Evolutionary conservation across 2,888 invertebrate species (phyloP), one percentile per base, ranked within the genome.

Genomic region (Brachyptera putata): DNA sequence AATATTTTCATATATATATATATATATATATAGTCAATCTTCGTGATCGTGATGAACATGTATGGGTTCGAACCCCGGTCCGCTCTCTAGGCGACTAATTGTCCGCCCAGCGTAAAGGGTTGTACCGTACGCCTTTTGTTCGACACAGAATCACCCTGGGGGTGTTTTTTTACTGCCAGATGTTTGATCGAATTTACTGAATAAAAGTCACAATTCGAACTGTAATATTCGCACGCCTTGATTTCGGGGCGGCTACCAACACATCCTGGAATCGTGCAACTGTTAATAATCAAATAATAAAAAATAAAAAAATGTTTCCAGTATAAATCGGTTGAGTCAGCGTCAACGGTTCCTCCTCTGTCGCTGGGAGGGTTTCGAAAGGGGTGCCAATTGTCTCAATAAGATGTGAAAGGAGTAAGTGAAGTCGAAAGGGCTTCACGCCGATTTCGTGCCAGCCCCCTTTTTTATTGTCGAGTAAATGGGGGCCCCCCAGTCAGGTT

Each of bases 401-500:
- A 43, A 18, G 43, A 43, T 3, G 43, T 16, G 43, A 57, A 59
- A 57, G 61, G 57, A 57, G 50, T 43, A 43, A 43, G 21, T 50
- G 25, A 53, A 61, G 61, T 61, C 57, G 59, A 62, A 62, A 61
- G 46, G 53, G 53, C 34, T 53, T 34, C 53, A 34, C 34, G 49
- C 25, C 49, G 25, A 25, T 49, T 25, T 11, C 37, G 36, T 9
- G 16, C 50, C 50, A 26, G 21, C 43, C 43, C 43, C 18, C 4
- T 43, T 43, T 16, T 18, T 30, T 50, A 30, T 30, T 50, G 30
- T 30, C 11, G 30, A 7, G 30, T 24, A 30, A 30, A 21, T 36
- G 30, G n/a, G n/a, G n/a, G 36, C 53, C 53, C 53, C 53, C 53
- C 18, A 18, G 53, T 30, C 37, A 18, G 36, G 53, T 36, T 18